Evolutionary conservation across 2,113 vertebrate genomes (phyloP).

Genomic region (Microcebus griseorufus): DNA sequence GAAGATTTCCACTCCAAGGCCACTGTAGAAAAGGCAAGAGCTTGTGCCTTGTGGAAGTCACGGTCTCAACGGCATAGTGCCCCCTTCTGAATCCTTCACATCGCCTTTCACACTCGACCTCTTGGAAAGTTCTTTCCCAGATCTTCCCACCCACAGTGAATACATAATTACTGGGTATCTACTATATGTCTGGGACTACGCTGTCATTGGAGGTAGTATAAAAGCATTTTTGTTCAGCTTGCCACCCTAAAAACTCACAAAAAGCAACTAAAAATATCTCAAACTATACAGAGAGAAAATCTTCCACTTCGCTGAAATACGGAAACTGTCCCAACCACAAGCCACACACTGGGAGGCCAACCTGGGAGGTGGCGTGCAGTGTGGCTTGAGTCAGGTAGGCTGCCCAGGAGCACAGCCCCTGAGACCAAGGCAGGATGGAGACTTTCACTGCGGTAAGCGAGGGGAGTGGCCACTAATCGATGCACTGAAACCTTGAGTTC

Average conservation of each 20-base stretch:
- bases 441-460: background rate
- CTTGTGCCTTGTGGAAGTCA: background rate
- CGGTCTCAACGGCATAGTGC: background rate
- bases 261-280: background rate
- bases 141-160: background rate
- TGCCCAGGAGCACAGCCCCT: background rate
- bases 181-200: background rate
- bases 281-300: background rate
- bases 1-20: background rate
- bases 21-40: background rate
- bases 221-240: background rate
- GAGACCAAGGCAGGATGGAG: background rate
- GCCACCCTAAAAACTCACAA: background rate
- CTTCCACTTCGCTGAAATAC: background rate
- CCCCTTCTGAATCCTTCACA: background rate
- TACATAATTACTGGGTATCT: background rate
- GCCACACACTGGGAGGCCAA: background rate
- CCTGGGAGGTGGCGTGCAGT: background rate
- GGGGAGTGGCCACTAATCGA: background rate
- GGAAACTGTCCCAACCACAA: background rate
- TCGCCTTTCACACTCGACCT: background rate
- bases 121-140: background rate
- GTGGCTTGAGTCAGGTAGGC: background rate
- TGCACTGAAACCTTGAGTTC: background rate
- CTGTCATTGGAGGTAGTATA: background rate